Base-by-base conservation (phyloP, 2,888 invertebrate species). In the Epirrita christyi region DNA sequence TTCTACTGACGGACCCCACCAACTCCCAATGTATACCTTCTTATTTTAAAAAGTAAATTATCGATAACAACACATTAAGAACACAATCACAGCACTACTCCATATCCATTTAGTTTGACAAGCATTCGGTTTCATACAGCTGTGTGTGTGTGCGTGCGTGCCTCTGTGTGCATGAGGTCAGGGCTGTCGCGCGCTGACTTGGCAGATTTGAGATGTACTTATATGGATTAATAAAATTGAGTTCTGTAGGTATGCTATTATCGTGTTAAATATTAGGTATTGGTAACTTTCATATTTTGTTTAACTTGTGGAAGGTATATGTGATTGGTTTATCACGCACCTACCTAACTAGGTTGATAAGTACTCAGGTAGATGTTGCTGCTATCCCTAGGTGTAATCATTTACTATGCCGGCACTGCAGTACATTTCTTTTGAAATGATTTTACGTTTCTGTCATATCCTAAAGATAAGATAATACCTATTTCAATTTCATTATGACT, bases 81-180 rank as follows among this genome's bases (percentile, higher is more conserved):
- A 32, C 4, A 21, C 27, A 9, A 13, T 38, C 59, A 3, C 85
- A 69, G 27, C 87, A 54, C 86, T 86, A 80, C 36, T 59, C 84
- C 85, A 86, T 89, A 90, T 88, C 89, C 91, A 89, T 91, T 89
- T 90, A 87, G 89, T 90, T 90, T 90, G 91, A 91, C 91, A 91
- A 89, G 90, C 89, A 85, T 90, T 90, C 84, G 88, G 89, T 90
- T 90, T 89, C 88, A 88, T 86, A 85, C 85, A 85, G 79, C 82
- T 80, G 73, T 59, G 70, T 77, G 76, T 78, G 76, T 55, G 72
- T 63, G 66, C 48, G 45, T 60, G 53, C 50, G 54, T n/a, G n/a
- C n/a, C n/a, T 29, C 45, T 63, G 67, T 71, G 80, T 75, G 80
- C 61, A 76, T 55, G 71, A 57, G 51, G 66, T 56, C 55, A 61